Conservation (phyloP, 2,113 vertebrate genomes). For the Albula glossodonta region DNA sequence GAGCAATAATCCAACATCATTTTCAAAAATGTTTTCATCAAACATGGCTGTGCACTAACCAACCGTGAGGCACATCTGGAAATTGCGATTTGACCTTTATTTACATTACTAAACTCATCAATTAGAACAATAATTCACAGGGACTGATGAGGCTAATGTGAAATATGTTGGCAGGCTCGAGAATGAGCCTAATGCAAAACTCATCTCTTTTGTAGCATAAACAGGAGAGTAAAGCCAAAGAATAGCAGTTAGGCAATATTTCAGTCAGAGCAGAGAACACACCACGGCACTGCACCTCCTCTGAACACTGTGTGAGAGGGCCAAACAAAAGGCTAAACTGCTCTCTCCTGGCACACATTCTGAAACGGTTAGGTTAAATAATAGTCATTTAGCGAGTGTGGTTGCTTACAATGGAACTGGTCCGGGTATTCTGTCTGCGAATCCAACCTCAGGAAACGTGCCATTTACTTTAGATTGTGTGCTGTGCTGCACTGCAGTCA, state of each 20-base stretch:
- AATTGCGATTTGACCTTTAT: constrained; percentile 74
- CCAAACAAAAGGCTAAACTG: constrained; percentile 47
- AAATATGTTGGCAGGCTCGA: constrained; percentile 64
- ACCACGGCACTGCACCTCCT: constrained; percentile 43
- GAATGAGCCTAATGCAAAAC: constrained; percentile 68
- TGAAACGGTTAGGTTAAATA: constrained; percentile 42
- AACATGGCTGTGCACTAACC: constrained; percentile 48
- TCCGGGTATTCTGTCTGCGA: constrained; percentile 40
- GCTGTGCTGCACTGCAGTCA: constrained; percentile 37
- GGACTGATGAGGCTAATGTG: constrained; percentile 69
- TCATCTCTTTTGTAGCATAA: constrained; percentile 65
- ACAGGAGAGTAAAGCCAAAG: constrained; percentile 60
- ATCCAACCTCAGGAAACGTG: constrained; percentile 34
- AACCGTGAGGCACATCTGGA: constrained; percentile 69
- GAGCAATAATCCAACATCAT: constrained; percentile 51
- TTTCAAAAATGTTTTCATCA: constrained; percentile 56
- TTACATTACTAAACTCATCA: constrained; percentile 72
- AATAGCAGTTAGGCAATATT: constrained; percentile 60
- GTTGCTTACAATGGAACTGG: constrained; percentile 48
- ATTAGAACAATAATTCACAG: constrained; percentile 72
- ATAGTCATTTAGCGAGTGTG: constrained; percentile 52
- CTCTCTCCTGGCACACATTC: constrained; percentile 48
- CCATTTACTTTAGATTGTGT: constrained; percentile 32
- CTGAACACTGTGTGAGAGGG: constrained; percentile 42
- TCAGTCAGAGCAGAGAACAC: constrained; percentile 60